Evolutionary conservation across 2,888 invertebrate species (phyloP).

Genomic region (Ernsta delagoae): DNA sequence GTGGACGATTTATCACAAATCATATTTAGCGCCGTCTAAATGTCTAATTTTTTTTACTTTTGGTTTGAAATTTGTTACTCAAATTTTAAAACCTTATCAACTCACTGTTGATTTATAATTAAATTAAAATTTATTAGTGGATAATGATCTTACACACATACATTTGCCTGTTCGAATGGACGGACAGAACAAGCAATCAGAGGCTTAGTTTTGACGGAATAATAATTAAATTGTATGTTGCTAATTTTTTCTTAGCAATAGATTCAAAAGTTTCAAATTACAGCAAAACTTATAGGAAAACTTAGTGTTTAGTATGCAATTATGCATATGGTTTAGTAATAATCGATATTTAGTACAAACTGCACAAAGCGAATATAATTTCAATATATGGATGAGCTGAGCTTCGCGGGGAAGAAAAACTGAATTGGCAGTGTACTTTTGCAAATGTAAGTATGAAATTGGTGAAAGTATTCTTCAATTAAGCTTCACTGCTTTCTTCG

Average conservation of each 20-base stretch:
- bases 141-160: slow-evolving; percentile 2
- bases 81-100: slow-evolving; percentile 20
- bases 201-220: slow-evolving; percentile 29
- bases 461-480: slow-evolving; percentile 34
- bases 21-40: slow-evolving; percentile 65
- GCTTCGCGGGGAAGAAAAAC: slow-evolving; percentile 23
- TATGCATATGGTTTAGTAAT: slow-evolving; percentile 19
- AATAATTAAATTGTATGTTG: slow-evolving; percentile 2
- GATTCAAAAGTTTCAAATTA: slow-evolving; percentile 12
- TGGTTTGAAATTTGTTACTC: slow-evolving; percentile 33
- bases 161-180: slow-evolving; percentile 20
- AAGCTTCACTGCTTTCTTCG: slow-evolving; percentile 18
- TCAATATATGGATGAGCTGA: slow-evolving; percentile 15
- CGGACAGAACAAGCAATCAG: slow-evolving; percentile 28
- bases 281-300: slow-evolving; percentile 21
- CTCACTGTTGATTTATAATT: slow-evolving; percentile 4
- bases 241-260: neutral
- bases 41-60: slow-evolving; percentile 39
- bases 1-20: slow-evolving; percentile 42
- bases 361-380: slow-evolving; percentile 37
- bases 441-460: slow-evolving; percentile 42
- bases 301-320: slow-evolving; percentile 24
- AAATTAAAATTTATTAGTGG: slow-evolving; percentile 2
- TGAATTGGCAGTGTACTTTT: slow-evolving; percentile 18
- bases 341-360: slow-evolving; percentile 44